Percentiles rank a stretch among this genome's conserved stretches.
These are phyloP conservation scores for Mirza zaza DNA, from an alignment of 2,113 vertebrate species.

Conservation along the genomic window DNA sequence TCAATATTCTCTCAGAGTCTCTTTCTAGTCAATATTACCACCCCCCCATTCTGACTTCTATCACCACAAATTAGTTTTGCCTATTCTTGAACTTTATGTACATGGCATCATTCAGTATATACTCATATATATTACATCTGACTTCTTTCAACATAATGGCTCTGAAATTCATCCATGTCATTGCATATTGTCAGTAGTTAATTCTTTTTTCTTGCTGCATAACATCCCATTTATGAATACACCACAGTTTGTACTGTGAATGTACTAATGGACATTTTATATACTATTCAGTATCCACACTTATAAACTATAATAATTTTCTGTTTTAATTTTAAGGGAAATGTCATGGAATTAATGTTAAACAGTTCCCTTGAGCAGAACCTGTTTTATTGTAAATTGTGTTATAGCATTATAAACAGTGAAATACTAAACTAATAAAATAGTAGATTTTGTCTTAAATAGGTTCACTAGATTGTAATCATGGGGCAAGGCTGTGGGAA, in stretches of 20 bases:
- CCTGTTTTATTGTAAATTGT: background rate
- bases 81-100: background rate
- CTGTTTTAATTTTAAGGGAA: background rate
- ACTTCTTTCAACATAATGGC: background rate
- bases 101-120: background rate
- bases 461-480: background rate
- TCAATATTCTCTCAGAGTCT: background rate
- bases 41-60: background rate
- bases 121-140: background rate
- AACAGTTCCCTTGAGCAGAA: background rate
- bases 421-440: background rate
- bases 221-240: background rate
- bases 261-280: background rate
- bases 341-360: background rate
- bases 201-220: background rate
- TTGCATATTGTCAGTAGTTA: background rate
- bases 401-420: background rate
- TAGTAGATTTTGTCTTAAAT: background rate
- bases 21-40: background rate
- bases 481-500: background rate
- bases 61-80: background rate
- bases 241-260: background rate
- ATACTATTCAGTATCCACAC: background rate
- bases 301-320: background rate
- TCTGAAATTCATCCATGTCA: background rate